A percentile compares a stretch with the other conserved stretches of the same genome.
These are phyloP conservation scores for Venustoraphidia nigricollis DNA, from an alignment of 2,888 invertebrate genomes.

Conservation along the genomic window DNA sequence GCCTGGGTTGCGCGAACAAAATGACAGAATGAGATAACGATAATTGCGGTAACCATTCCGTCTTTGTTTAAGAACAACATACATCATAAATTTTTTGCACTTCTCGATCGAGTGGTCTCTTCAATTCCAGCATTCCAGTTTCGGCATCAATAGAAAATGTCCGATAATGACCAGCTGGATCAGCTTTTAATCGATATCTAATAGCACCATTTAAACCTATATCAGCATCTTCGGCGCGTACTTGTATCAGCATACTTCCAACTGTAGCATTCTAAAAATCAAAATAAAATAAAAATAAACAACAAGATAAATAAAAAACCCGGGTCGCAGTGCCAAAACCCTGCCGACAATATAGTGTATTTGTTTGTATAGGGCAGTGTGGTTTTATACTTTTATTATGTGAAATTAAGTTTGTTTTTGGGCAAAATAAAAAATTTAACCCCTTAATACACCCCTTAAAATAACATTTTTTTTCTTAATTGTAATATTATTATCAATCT, in stretches of 20 bases:
- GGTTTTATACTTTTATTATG: no score
- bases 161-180: slow-evolving; percentile 66
- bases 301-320: not conserved
- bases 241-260: slow-evolving; percentile 63
- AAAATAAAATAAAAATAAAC: slow-evolving; percentile 2
- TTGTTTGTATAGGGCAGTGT: no score
- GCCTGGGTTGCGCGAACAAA: no score
- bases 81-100: slow-evolving; percentile 80
- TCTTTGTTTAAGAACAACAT: slow-evolving; percentile 14
- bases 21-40: no score
- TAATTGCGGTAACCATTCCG: no score
- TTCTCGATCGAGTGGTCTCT: slow-evolving; percentile 59
- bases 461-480: no score
- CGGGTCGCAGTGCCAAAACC: no score
- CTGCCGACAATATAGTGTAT: no score
- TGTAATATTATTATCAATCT: no score
- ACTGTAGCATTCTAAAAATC: slow-evolving; percentile 63
- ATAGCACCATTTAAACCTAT: slow-evolving; percentile 83
- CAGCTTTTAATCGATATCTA: slow-evolving; percentile 65
- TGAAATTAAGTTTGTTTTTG: no score
- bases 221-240: slow-evolving; percentile 77
- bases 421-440: no score
- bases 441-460: no score
- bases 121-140: slow-evolving; percentile 61
- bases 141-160: slow-evolving; percentile 67